Conservation (phyloP, 2,113 vertebrate species). For the Ictidomys tridecemlineatus region DNA sequence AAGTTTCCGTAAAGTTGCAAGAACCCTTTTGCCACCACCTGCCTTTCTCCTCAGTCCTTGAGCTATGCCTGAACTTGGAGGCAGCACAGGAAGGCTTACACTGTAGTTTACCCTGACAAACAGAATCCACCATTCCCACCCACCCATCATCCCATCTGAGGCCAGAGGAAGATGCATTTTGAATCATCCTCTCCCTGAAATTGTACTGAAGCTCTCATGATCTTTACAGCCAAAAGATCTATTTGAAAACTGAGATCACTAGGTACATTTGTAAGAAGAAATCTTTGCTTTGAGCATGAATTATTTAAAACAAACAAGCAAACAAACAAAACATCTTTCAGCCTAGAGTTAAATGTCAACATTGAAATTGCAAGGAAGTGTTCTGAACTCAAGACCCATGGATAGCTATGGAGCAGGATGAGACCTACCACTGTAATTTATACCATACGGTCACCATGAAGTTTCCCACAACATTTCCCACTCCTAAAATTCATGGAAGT, state of each 20-base stretch:
- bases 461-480: neutral
- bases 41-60: too few relatives aligned
- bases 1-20: neutral
- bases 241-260: neutral
- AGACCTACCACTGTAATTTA: neutral
- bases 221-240: neutral
- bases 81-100: neutral
- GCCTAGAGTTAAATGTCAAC: neutral
- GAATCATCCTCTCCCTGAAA: neutral
- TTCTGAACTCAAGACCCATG: neutral
- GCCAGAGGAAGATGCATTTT: neutral
- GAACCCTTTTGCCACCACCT: neutral
- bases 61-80: too few relatives aligned
- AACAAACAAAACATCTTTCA: neutral
- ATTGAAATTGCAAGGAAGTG: neutral
- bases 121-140: fast-evolving
- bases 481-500: neutral
- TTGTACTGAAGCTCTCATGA: neutral
- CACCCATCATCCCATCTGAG: neutral
- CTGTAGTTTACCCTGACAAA: fast-evolving
- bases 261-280: neutral
- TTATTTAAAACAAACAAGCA: neutral
- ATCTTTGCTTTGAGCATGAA: neutral
- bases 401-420: neutral
- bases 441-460: neutral